phyloP scores from a whole-genome alignment of 2,888 invertebrate genomes.

The Xestia xanthographa region DNA sequence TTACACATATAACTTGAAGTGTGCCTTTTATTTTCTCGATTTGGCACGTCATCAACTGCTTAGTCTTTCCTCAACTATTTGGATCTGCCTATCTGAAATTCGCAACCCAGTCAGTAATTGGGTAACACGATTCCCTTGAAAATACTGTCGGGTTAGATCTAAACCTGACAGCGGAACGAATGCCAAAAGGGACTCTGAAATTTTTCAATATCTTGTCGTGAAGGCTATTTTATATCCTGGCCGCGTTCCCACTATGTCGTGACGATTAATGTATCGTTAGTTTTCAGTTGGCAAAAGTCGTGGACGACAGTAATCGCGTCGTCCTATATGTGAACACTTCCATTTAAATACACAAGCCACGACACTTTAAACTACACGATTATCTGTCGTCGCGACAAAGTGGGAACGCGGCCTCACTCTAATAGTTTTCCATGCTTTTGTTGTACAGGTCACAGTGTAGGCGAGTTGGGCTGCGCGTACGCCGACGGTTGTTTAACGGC shows the following conservation, averaged over 20 bases:
- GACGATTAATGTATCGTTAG: too few species aligned
- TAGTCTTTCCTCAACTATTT: neutral
- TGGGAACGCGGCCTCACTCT: too few species aligned
- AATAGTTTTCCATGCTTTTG: neutral
- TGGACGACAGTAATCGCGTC: too few species aligned
- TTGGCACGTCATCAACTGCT: neutral
- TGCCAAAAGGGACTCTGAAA: neutral
- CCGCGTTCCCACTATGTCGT: too few species aligned
- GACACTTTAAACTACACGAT: too few species aligned
- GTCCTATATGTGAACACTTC: too few species aligned
- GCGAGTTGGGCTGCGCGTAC: constrained; percentile 98
- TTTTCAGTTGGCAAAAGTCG: too few species aligned
- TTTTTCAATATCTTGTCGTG: neutral
- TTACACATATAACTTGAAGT: neutral
- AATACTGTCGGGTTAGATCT: neutral
- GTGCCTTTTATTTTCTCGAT: neutral
- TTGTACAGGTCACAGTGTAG: constrained; percentile 96
- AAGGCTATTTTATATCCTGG: neutral
- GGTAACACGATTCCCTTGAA: neutral
- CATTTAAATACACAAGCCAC: too few species aligned
- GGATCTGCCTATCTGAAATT: neutral
- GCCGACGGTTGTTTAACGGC: constrained; percentile 97
- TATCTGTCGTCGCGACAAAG: too few species aligned
- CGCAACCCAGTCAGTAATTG: neutral
- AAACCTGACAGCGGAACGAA: neutral